Evolutionary conservation across 2,797 vertebrate species (phyloP), one percentile per base, ranked within the genome.

Genomic region (Luscinia megarhynchos): DNA sequence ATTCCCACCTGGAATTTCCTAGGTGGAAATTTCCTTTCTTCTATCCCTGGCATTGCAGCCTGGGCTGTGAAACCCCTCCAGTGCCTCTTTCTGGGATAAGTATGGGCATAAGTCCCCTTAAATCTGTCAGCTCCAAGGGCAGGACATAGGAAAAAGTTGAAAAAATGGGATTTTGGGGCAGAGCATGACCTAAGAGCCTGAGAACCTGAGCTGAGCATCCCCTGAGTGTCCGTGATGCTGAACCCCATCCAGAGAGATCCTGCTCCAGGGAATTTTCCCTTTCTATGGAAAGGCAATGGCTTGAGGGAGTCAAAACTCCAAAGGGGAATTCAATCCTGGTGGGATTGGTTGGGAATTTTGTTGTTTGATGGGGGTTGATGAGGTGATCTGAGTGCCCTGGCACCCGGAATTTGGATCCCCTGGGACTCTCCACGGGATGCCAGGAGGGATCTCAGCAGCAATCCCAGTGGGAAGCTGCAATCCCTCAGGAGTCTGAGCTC

Each of bases 1-100:
- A 75, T 67, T 75, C 54, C 70, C 54, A 45, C 22, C 22, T n/a
- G 70, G 70, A 51, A 75, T 84, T 59, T 38, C 38, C 38, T 36
- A 0, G 27, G 27, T 38, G 43, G 41, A 17, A 57, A 40, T 57
- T 34, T 48, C 59, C 51, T 50, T 34, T 12, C 17, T 59, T 19
- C 34, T 27, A 12, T 14, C 43, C 23, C 32, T 1, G 0, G 29
- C 41, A 3, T n/a, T 0, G 0, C 36, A 11, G 14, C 24, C 36
- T 26, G 55, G 27, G 30, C 64, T 57, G 2, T 19, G 23, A 76
- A 75, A 36, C 21, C 18, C 12, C 17, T 58, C 48, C 61, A 62
- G 78, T 6, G 5, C n/a, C 64, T n/a, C 34, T 69, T 40, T 12
- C 2, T 43, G 59, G 64, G 73, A 43, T 40, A 41, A 46, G 2